Conservation (phyloP, 2,797 vertebrate species). For the Pangasius mekongensis region DNA sequence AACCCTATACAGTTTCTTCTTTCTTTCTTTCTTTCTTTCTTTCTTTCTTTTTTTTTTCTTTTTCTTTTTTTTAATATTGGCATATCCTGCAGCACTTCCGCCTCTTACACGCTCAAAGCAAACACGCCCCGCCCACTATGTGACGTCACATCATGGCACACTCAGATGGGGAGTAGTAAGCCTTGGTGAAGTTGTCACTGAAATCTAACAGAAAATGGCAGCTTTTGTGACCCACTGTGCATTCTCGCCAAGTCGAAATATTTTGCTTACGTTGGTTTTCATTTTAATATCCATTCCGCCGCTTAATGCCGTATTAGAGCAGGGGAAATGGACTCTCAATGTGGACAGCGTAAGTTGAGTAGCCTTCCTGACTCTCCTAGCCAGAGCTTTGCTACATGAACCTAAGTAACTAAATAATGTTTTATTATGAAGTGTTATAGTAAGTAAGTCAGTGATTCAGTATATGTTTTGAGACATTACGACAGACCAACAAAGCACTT, state of each 20-base stretch:
- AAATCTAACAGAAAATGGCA: conserved; percentile 61
- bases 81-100: not conserved
- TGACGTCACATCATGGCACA: conserved; percentile 41
- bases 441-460: not conserved
- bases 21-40: not conserved
- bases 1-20: not conserved
- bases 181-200: conserved; percentile 45
- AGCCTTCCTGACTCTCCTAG: conserved; percentile 23
- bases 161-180: conserved; percentile 35
- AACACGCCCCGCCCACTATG: conserved; percentile 17
- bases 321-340: conserved; percentile 70
- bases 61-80: not conserved
- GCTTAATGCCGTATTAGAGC: conserved; percentile 65
- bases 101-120: not conserved
- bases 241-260: conserved; percentile 11
- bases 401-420: not conserved
- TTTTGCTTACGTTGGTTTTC: conserved; percentile 53
- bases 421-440: not conserved
- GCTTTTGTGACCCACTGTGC: conserved; percentile 31
- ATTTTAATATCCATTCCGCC: conserved; percentile 34
- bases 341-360: conserved; percentile 69
- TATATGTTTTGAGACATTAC: not conserved
- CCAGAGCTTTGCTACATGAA: not conserved
- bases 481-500: not conserved
- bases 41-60: not conserved